Percentiles rank a stretch among this genome's conserved stretches.
Conservation (phyloP, 2,113 vertebrate species). For the Peromyscus californicus region DNA sequence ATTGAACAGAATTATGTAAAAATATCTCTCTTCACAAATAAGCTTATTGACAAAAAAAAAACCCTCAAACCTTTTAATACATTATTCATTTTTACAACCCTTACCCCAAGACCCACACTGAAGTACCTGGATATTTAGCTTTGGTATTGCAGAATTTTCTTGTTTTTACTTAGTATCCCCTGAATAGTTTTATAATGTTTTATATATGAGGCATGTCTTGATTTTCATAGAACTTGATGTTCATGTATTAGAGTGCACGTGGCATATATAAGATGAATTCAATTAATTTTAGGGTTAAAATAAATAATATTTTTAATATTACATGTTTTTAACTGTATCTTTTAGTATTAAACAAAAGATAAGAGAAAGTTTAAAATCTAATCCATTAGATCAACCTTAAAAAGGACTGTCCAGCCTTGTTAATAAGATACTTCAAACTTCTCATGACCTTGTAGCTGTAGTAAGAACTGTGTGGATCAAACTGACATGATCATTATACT, state of each 20-base stretch:
- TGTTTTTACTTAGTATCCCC: not conserved
- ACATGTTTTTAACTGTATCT: not conserved
- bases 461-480: not conserved
- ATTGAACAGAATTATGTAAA: conserved; percentile 23
- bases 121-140: not conserved
- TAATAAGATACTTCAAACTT: not conserved
- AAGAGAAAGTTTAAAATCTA: not conserved
- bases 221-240: not conserved
- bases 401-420: not conserved
- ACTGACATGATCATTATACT: not conserved
- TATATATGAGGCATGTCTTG: not conserved
- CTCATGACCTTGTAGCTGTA: not conserved
- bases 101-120: not conserved
- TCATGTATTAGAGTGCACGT: not conserved
- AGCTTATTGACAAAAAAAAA: conserved; percentile 7
- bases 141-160: not conserved
- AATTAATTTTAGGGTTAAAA: not conserved
- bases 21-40: conserved; percentile 28
- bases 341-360: not conserved
- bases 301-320: not conserved
- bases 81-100: not conserved
- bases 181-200: not conserved
- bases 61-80: not conserved
- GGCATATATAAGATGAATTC: not conserved
- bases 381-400: not conserved